Conservation (phyloP, 2,888 invertebrate species). For the Pardosa pseudoannulata region DNA sequence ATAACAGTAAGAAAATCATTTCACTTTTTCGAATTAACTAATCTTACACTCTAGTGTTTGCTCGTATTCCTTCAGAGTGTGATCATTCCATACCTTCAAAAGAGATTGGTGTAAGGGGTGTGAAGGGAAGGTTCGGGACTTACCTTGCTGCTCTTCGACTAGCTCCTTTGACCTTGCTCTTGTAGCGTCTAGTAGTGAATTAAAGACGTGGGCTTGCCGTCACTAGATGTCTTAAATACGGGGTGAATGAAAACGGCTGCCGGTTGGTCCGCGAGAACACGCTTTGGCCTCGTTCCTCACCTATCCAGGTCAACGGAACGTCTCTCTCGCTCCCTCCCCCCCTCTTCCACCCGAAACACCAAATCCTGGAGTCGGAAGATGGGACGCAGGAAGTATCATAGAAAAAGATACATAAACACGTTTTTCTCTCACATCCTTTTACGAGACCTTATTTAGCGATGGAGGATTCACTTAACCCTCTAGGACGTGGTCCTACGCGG, state of each 20-base stretch:
- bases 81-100: too few species aligned
- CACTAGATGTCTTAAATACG: conserved; percentile 61
- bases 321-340: conserved; percentile 7
- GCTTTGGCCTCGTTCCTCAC: conserved; percentile 57
- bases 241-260: conserved; percentile 52
- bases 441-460: too few species aligned
- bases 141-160: neutral
- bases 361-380: conserved; percentile 6
- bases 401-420: too few species aligned
- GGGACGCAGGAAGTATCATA: too few species aligned
- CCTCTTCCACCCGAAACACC: neutral
- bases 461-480: too few species aligned
- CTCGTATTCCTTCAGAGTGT: too few species aligned
- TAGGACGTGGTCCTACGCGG: too few species aligned
- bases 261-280: conserved; percentile 56
- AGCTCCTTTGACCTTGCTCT: conserved; percentile 60
- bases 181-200: conserved; percentile 45
- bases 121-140: conserved; percentile 10
- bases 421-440: too few species aligned
- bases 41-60: too few species aligned
- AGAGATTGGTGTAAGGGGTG: too few species aligned
- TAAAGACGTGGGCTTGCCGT: conserved; percentile 57
- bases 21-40: too few species aligned
- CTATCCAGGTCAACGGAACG: conserved; percentile 62
- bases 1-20: too few species aligned